These are phyloP conservation scores for Candidula unifasciata DNA, from an alignment of 2,888 invertebrate genomes.

Conservation along the genomic window DNA sequence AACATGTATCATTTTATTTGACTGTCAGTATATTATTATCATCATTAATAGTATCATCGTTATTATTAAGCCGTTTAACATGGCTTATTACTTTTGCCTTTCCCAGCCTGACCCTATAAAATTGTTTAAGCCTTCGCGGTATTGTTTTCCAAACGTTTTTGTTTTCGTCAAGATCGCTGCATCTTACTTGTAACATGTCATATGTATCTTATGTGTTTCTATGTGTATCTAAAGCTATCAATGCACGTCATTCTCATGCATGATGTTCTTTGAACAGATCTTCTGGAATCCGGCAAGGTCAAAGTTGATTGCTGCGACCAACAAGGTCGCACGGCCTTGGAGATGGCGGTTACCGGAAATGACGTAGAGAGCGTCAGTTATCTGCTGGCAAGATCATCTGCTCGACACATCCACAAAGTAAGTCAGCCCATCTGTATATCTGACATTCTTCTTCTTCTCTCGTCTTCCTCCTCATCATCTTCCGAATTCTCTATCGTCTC, in stretches of 20 bases:
- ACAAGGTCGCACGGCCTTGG: slow-evolving; percentile 65
- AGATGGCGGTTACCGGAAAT: slow-evolving; percentile 68
- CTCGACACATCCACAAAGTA: slow-evolving; percentile 63
- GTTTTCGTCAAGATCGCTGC: too few species aligned
- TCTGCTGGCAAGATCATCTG: slow-evolving; percentile 62
- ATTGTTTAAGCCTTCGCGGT: too few species aligned
- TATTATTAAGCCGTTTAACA: too few species aligned
- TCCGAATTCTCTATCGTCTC: too few species aligned
- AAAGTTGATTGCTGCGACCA: slow-evolving; percentile 59
- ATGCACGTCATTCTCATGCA: neutral
- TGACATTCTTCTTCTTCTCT: neutral
- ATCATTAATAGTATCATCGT: too few species aligned
- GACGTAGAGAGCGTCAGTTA: slow-evolving; percentile 63
- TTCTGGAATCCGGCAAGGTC: slow-evolving; percentile 54
- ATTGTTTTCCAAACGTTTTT: neutral
- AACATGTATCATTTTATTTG: too few species aligned
- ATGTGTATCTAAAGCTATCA: too few species aligned
- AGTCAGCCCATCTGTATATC: neutral
- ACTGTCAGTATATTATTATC: too few species aligned
- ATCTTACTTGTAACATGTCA: too few species aligned
- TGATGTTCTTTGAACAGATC: slow-evolving; percentile 26
- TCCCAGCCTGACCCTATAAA: too few species aligned
- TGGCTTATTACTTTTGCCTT: too few species aligned
- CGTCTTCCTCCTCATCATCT: neutral
- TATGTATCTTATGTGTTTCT: too few species aligned